phyloP scores from a whole-genome alignment of 2,888 invertebrate genomes.

The Stenichneumon culpator region DNA sequence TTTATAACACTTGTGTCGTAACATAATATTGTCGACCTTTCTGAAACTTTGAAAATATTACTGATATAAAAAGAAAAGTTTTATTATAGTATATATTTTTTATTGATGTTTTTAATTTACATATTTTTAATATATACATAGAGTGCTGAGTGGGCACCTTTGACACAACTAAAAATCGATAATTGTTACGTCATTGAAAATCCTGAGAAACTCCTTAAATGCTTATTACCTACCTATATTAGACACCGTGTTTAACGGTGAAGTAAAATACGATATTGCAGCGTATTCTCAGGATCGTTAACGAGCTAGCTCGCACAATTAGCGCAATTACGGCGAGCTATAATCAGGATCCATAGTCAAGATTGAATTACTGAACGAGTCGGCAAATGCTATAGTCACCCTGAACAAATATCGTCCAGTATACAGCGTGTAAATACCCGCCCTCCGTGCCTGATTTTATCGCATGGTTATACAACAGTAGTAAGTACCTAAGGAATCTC shows the following conservation, averaged over 20 bases:
- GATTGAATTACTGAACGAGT: slow-evolving; percentile 30
- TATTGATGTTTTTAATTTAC: too few species aligned
- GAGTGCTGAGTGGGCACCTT: too few species aligned
- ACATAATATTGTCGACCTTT: too few species aligned
- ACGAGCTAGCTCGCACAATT: slow-evolving; percentile 29
- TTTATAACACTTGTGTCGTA: too few species aligned
- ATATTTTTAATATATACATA: too few species aligned
- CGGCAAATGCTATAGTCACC: slow-evolving; percentile 7
- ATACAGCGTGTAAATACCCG: background rate
- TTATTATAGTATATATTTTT: too few species aligned
- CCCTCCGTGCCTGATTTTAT: background rate
- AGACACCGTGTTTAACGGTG: background rate
- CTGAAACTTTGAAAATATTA: too few species aligned
- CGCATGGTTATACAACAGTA: slow-evolving; percentile 1
- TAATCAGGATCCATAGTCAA: slow-evolving; percentile 20
- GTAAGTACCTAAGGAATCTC: background rate
- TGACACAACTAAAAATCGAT: too few species aligned
- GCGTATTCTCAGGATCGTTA: background rate
- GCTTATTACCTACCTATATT: background rate
- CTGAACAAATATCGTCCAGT: background rate
- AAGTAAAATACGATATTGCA: background rate
- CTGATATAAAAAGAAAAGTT: too few species aligned
- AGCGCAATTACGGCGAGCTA: slow-evolving; percentile 36
- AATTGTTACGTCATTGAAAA: background rate
- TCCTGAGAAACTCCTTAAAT: background rate